phyloP scores from a whole-genome alignment of 2,888 invertebrate species.

The Torymus tubicola region DNA sequence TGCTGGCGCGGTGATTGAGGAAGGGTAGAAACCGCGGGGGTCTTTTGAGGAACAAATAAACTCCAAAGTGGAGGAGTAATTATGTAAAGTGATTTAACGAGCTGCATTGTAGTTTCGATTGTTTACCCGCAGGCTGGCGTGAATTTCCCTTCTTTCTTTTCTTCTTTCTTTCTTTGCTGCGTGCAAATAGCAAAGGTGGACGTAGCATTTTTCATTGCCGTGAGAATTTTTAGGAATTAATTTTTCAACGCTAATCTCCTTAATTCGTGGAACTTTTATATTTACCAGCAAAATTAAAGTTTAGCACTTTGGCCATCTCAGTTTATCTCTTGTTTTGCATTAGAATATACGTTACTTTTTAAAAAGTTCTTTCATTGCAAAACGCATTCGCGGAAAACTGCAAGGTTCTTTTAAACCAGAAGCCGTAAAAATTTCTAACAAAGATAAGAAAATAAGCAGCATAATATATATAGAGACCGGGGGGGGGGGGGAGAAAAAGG shows the following conservation, averaged over 20 bases:
- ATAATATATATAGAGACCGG: background rate
- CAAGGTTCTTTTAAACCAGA: constrained; percentile 2
- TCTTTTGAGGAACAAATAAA: constrained; percentile 48
- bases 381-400: background rate
- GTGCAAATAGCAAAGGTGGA: background rate
- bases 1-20: constrained; percentile 22
- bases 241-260: background rate
- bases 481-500: no score
- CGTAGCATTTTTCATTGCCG: no score
- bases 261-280: background rate
- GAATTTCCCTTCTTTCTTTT: background rate
- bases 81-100: constrained; percentile 52
- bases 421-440: constrained; percentile 8
- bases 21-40: constrained; percentile 34
- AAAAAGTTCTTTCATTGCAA: constrained; percentile 4
- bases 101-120: constrained; percentile 27
- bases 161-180: background rate
- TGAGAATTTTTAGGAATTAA: no score
- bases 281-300: no score
- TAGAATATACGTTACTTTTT: background rate
- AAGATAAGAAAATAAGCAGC: constrained; percentile 19
- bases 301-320: background rate
- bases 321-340: background rate
- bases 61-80: constrained; percentile 38
- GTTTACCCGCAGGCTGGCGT: constrained; percentile 7